phyloP scores from a whole-genome alignment of 2,113 vertebrate species.

The Galeopterus variegatus region DNA sequence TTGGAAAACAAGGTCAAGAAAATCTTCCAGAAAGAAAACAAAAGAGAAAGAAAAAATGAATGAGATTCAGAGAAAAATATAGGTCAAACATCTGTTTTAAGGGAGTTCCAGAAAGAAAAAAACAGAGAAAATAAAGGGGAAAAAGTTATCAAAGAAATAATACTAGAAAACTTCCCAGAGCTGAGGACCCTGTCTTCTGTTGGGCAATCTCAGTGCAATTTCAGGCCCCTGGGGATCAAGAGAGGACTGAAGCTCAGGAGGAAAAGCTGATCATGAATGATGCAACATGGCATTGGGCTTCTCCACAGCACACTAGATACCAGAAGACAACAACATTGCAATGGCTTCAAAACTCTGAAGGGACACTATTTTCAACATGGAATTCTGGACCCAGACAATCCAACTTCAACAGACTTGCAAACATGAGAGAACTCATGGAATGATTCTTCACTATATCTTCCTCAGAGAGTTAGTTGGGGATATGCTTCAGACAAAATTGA shows the following conservation, averaged over 20 bases:
- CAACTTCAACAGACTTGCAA: neutral
- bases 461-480: neutral
- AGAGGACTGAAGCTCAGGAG: neutral
- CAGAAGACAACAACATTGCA: neutral
- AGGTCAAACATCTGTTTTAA: neutral
- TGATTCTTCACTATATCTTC: neutral
- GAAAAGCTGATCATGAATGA: neutral
- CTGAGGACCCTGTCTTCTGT: neutral
- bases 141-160: constrained; percentile 47
- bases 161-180: constrained; percentile 36
- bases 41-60: constrained; percentile 2
- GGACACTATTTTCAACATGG: neutral
- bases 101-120: constrained; percentile 27
- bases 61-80: constrained; percentile 65
- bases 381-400: neutral
- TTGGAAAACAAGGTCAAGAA: constrained; percentile 80
- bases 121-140: neutral
- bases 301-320: neutral
- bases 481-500: neutral
- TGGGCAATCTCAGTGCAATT: neutral
- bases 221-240: neutral
- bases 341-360: neutral
- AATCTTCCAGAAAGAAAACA: constrained; percentile 69
- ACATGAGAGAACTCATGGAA: neutral
- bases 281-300: too few species aligned